Evolutionary conservation across 2,888 invertebrate genomes (phyloP).

Genomic region (Cylloceria caligata): DNA sequence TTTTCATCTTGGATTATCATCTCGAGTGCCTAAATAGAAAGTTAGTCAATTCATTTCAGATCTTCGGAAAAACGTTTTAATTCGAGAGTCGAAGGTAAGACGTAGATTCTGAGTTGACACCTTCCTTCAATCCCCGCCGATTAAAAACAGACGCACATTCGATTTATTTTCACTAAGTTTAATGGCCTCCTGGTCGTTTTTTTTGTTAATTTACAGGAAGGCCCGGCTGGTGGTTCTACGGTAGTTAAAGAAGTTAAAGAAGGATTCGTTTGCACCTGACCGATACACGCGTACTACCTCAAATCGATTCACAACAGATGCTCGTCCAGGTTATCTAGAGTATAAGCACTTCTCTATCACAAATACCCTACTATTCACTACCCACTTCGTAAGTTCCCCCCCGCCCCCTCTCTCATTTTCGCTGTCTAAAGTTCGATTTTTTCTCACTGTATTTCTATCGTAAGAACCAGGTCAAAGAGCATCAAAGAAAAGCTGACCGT

Average conservation of each 20-base stretch:
- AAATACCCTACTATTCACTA: slow-evolving; percentile 78
- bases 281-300: slow-evolving; percentile 76
- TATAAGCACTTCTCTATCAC: slow-evolving; percentile 76
- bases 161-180: not conserved
- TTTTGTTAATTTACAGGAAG: slow-evolving; percentile 74
- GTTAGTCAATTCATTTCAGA: slow-evolving; percentile 52
- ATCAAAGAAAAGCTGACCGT: slow-evolving; percentile 68
- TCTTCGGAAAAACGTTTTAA: slow-evolving; percentile 43
- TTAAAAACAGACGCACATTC: not conserved
- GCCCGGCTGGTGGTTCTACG: slow-evolving; percentile 73
- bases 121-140: not conserved
- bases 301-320: slow-evolving; percentile 77
- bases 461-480: slow-evolving; percentile 43
- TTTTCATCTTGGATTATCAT: slow-evolving; percentile 22
- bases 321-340: slow-evolving; percentile 79
- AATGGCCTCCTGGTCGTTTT: slow-evolving; percentile 4
- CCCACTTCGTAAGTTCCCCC: slow-evolving; percentile 80
- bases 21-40: slow-evolving; percentile 38
- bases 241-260: slow-evolving; percentile 82
- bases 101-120: slow-evolving; percentile 38
- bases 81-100: slow-evolving; percentile 60
- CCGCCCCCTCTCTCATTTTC: too few relatives aligned
- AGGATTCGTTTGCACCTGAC: slow-evolving; percentile 83
- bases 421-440: slow-evolving; percentile 15
- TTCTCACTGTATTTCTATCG: slow-evolving; percentile 37